Conservation (phyloP, 1,140 invertebrate species). For the Temnothorax longispinosus region DNA sequence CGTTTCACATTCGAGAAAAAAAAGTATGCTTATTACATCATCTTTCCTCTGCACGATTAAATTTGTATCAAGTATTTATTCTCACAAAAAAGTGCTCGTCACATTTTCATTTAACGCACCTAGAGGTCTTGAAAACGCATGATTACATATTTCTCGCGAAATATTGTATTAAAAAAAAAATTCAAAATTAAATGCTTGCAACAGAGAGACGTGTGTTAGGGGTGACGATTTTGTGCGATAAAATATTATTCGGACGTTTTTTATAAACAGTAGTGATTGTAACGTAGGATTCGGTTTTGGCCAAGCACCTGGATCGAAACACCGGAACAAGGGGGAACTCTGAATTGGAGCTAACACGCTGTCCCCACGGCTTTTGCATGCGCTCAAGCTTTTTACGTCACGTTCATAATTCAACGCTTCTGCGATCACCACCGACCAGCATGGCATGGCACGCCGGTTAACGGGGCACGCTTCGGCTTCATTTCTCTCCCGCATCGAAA, state of each 20-base stretch:
- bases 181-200: background rate
- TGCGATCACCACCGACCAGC: background rate
- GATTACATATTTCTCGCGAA: background rate
- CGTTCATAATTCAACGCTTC: conserved; percentile 30
- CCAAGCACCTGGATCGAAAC: background rate
- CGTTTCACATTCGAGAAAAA: background rate
- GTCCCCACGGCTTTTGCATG: background rate
- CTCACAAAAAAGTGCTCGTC: background rate
- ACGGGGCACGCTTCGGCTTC: background rate
- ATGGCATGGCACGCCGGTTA: background rate
- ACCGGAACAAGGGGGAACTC: background rate
- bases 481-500: background rate
- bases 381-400: conserved; percentile 14
- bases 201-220: background rate
- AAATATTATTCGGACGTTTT: background rate
- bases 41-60: too few relatives aligned
- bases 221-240: background rate
- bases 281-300: background rate
- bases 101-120: background rate
- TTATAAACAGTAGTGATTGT: background rate
- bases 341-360: background rate
- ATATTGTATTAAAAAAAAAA: too few relatives aligned
- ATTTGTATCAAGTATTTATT: too few relatives aligned
- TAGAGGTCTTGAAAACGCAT: background rate
- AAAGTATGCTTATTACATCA: too few relatives aligned